These are phyloP conservation scores for Poicephalus meyeri DNA, from an alignment of 2,113 vertebrate genomes.

Conservation along the genomic window DNA sequence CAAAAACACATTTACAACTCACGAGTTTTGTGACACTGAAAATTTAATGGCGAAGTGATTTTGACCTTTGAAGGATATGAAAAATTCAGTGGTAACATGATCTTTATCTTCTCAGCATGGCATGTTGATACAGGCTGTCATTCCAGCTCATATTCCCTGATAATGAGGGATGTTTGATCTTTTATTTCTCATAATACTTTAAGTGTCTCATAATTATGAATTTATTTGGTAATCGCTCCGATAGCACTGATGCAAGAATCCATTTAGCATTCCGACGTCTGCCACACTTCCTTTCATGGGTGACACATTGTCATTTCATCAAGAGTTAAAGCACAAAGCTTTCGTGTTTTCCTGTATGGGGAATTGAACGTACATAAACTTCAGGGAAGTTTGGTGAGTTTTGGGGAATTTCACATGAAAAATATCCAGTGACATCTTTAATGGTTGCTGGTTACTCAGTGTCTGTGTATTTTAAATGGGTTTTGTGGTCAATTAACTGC, in stretches of 20 bases:
- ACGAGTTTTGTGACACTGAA: constrained; percentile 56
- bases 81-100: constrained; percentile 61
- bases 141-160: constrained; percentile 12
- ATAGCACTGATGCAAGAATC: neutral
- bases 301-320: accelerated
- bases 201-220: constrained; percentile 48
- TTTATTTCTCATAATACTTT: constrained; percentile 32
- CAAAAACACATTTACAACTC: constrained; percentile 51
- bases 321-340: neutral
- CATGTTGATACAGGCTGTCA: constrained; percentile 26
- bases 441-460: accelerated
- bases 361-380: neutral
- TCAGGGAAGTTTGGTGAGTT: neutral
- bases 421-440: accelerated
- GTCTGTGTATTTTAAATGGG: neutral
- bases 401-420: neutral
- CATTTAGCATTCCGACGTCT: neutral
- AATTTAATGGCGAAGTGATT: constrained; percentile 61
- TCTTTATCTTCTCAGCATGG: constrained; percentile 56
- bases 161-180: constrained; percentile 63
- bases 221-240: constrained; percentile 46
- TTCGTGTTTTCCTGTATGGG: neutral
- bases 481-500: neutral
- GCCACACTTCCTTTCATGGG: neutral
- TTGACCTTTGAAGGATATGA: constrained; percentile 71